Base-by-base conservation (phyloP, 1,140 invertebrate species). In the Lysiphlebus fabarum region DNA sequence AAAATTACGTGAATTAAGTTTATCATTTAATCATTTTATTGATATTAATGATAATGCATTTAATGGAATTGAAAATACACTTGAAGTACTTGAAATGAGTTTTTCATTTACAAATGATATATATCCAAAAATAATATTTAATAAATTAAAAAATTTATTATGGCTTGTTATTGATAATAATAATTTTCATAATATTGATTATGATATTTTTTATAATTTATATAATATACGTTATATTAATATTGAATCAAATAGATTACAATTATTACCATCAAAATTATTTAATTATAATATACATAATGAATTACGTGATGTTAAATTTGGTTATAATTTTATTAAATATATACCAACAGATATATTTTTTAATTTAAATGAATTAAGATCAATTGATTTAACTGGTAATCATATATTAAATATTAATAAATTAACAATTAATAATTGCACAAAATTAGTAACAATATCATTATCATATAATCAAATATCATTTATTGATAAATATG, bases 121-220 rank as follows among this genome's bases (percentile, higher is more conserved):
- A 64, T 89, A 92, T 70, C 89, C 90, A 0, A 83, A 88, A 62
- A 84, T 87, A 45, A 84, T 90, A 3, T 79, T 92, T 0, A 81
- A 83, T 50, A 86, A 85, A 1, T 79, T 95, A 6, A 82, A 80
- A 10, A 86, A 86, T 67, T 79, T 96, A 0, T 84, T 87, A 65
- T 94, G 91, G 90, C 78, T 96, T 37, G 90, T 92, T 9, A 77
- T 95, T 61, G 92, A 96, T 73, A 92, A 93, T 73, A 96, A 95
- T 66, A 90, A 92, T 69, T 85, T 94, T 61, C 85, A 88, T 65
- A 82, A 81, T 0, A 80, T 93, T 1, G 84, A 86, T 11, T 77
- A 85, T 34, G 76, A 77, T 0, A 74, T 82, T 2, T 80, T 86
- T 9, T 85, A 87, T 34, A 83, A 85, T 0, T 86, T 90, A 67